These are phyloP conservation scores for Glossophaga mutica DNA, from an alignment of 2,797 vertebrate genomes.

Conservation along the genomic window DNA sequence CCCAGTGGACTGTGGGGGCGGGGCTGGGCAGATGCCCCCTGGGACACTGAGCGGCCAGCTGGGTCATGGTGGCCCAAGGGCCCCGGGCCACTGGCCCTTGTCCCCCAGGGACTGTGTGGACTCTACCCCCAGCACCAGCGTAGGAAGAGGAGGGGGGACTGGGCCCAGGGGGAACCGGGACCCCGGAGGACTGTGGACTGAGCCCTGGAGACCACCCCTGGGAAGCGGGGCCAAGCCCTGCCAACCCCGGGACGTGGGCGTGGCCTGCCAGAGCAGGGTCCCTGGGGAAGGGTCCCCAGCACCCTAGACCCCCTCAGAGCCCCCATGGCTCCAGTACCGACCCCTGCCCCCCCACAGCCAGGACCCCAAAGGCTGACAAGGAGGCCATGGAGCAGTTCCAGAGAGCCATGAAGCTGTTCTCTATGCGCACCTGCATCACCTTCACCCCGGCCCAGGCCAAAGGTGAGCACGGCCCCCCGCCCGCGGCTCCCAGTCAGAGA, in stretches of 20 bases:
- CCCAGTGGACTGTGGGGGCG: accelerated
- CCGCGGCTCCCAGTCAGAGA: accelerated
- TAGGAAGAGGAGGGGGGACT: neutral
- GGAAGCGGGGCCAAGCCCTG: too few relatives aligned
- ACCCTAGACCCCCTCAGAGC: accelerated
- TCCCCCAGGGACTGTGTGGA: neutral
- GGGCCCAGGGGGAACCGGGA: neutral
- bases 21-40: neutral
- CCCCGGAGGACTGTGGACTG: accelerated
- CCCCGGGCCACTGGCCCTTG: too few relatives aligned
- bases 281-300: too few relatives aligned
- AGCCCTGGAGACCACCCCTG: neutral
- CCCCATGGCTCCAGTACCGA: neutral
- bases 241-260: accelerated
- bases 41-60: neutral
- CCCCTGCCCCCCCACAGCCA: neutral
- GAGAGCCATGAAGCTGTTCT: neutral
- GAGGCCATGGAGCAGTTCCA: neutral
- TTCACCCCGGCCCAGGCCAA: neutral
- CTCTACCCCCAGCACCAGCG: neutral
- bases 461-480: neutral
- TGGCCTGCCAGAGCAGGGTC: neutral
- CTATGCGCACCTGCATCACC: accelerated
- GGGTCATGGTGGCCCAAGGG: neutral
- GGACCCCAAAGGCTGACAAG: neutral